These are phyloP conservation scores for Protobothrops flavoviridis DNA, from an alignment of 2,113 vertebrate genomes.

Conservation along the genomic window DNA sequence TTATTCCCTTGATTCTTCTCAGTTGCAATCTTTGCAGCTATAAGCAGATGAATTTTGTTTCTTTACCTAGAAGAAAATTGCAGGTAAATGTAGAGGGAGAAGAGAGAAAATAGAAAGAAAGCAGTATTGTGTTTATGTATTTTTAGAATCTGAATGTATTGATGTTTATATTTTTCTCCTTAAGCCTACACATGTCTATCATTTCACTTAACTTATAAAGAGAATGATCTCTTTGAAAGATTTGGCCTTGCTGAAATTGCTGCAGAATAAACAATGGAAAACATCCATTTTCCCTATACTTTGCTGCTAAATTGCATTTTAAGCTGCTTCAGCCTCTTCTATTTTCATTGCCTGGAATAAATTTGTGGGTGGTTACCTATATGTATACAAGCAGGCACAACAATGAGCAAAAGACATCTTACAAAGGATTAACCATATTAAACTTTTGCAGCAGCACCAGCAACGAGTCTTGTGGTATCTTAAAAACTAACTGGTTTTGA, in stretches of 20 bases:
- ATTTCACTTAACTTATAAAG: conserved; percentile 21
- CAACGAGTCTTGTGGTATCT: neutral
- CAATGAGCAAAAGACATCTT: neutral
- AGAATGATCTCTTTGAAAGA: neutral
- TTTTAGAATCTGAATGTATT: conserved; percentile 6
- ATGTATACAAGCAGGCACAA: neutral
- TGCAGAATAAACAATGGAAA: conserved; percentile 16
- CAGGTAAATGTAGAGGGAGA: neutral
- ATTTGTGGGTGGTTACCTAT: neutral
- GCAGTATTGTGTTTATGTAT: neutral
- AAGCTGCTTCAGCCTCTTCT: neutral
- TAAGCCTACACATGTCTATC: conserved; percentile 31
- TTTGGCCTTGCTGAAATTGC: neutral
- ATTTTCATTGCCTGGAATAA: neutral
- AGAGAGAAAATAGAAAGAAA: neutral
- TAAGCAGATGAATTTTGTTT: neutral
- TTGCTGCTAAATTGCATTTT: conserved; percentile 32
- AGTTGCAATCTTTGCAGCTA: neutral
- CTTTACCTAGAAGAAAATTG: neutral
- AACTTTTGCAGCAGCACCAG: neutral
- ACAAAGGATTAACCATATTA: neutral
- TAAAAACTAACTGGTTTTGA: neutral
- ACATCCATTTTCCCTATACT: neutral
- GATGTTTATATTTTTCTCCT: conserved; percentile 15
- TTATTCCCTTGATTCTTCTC: neutral